Conservation (phyloP, 2,888 invertebrate species). For the Psylliodes chrysocephalus region DNA sequence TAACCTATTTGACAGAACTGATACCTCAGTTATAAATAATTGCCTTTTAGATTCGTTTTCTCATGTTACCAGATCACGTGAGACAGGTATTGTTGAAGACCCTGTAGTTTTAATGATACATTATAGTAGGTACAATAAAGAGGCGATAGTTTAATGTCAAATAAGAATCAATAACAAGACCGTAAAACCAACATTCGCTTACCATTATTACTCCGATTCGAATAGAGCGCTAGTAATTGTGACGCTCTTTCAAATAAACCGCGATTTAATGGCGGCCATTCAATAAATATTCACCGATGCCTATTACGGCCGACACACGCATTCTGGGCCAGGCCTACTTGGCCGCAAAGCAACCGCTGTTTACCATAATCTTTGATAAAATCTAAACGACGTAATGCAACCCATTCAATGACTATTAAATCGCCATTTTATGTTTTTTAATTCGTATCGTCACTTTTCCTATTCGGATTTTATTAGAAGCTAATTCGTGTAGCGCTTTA, state of each 20-base stretch:
- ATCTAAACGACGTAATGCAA: conserved; percentile 25
- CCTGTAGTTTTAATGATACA: too few species aligned
- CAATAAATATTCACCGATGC: conserved; percentile 28
- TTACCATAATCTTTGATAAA: conserved; percentile 34
- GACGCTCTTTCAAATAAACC: conserved; percentile 15
- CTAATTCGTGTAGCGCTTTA: neutral
- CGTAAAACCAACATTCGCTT: neutral
- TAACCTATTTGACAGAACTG: too few species aligned
- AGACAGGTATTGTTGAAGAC: too few species aligned
- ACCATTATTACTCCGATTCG: neutral
- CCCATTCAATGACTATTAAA: conserved; percentile 19
- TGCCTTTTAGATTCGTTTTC: too few species aligned
- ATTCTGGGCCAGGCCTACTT: conserved; percentile 22
- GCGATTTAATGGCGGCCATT: conserved; percentile 21
- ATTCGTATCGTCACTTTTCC: neutral
- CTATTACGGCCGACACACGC: conserved; percentile 28
- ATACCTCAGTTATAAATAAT: too few species aligned
- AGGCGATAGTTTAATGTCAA: conserved; percentile 1
- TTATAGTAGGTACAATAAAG: too few species aligned
- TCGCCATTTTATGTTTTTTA: conserved; percentile 21
- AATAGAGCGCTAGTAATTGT: conserved; percentile 1
- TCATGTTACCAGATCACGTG: too few species aligned
- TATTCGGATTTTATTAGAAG: neutral
- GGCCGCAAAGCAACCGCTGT: conserved; percentile 32
- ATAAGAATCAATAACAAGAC: neutral